A percentile compares a stretch with the other conserved stretches of the same genome.
These are phyloP conservation scores for Corythornis cristatus DNA, from an alignment of 2,113 vertebrate genomes.

Conservation along the genomic window DNA sequence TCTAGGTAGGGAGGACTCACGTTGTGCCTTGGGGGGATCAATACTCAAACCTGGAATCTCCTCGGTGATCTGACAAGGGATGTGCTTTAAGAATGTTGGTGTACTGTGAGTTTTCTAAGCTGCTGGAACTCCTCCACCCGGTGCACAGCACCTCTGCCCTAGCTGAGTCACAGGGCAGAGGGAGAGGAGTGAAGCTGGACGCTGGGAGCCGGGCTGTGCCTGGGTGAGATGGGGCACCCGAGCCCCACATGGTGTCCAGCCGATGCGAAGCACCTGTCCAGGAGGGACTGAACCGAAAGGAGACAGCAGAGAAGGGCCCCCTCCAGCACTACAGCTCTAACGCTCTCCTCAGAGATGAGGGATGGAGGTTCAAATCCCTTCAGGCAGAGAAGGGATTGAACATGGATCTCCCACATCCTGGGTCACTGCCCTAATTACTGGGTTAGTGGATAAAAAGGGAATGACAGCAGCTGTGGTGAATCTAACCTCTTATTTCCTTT, in stretches of 20 bases:
- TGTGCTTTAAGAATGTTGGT: not conserved
- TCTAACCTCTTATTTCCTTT: conserved; percentile 3
- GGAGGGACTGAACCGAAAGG: not conserved
- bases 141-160: not conserved
- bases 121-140: not conserved
- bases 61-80: fast-evolving
- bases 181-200: fast-evolving
- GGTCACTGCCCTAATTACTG: conserved; percentile 68
- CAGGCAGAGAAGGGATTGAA: conserved; percentile 45
- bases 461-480: conserved; percentile 64
- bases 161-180: fast-evolving
- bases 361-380: conserved; percentile 42
- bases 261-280: fast-evolving
- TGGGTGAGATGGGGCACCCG: not conserved
- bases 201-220: not conserved
- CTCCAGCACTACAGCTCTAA: not conserved
- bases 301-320: not conserved
- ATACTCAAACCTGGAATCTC: not conserved
- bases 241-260: fast-evolving
- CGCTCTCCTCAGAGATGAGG: not conserved
- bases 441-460: conserved; percentile 55
- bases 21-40: fast-evolving
- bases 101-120: not conserved
- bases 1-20: not conserved
- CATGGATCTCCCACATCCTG: conserved; percentile 50